These are phyloP conservation scores for Deroptyus accipitrinus DNA, from an alignment of 2,113 vertebrate species.

Conservation along the genomic window DNA sequence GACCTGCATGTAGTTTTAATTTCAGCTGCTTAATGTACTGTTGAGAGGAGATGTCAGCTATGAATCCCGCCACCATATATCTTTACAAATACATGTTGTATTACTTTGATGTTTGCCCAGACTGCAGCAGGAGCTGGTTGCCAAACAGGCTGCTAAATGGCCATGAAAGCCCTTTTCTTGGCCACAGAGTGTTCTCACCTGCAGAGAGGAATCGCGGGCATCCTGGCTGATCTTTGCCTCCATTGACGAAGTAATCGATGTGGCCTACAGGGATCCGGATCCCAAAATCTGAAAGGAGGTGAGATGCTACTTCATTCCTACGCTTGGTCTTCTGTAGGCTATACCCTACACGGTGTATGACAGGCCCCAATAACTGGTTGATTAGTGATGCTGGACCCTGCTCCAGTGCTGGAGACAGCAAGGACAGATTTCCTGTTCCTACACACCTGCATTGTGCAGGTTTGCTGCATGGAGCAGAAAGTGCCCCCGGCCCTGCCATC, in stretches of 20 bases:
- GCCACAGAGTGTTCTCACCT: slow-evolving; percentile 57
- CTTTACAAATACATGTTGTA: neutral
- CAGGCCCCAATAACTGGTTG: neutral
- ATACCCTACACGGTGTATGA: neutral
- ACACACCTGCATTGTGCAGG: neutral
- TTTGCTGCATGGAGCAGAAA: neutral
- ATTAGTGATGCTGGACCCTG: neutral
- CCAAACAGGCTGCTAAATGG: neutral
- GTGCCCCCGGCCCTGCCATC: neutral
- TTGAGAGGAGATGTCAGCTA: neutral
- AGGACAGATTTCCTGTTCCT: neutral
- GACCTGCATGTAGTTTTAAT: neutral
- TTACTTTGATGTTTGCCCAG: neutral
- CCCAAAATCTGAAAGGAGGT: slow-evolving; percentile 84
- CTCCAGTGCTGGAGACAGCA: neutral
- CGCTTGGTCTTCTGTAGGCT: neutral
- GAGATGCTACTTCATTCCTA: neutral
- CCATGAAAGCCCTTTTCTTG: neutral
- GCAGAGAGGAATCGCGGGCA: slow-evolving; percentile 73
- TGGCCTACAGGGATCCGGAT: slow-evolving; percentile 95
- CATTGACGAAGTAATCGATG: slow-evolving; percentile 92
- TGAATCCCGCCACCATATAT: neutral
- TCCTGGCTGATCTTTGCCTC: slow-evolving; percentile 91
- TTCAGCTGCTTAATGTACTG: neutral
- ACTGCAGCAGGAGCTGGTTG: neutral